Evolutionary conservation across 2,888 invertebrate species (phyloP), one percentile per base, ranked within the genome.

Genomic region (Nomada fabriciana): DNA sequence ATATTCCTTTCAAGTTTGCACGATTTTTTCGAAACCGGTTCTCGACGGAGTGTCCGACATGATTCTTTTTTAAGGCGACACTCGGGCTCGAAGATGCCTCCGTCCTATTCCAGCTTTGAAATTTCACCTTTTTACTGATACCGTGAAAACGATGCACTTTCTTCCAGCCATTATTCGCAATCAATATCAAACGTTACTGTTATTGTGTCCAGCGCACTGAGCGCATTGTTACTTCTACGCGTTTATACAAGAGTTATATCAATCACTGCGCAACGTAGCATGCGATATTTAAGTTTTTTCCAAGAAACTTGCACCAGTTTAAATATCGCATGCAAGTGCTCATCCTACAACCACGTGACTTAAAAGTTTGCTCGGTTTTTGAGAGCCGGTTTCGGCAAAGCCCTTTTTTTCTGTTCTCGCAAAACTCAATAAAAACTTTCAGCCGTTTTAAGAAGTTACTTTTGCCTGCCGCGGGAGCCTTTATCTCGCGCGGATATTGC

Each of bases 21-120:
- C 80, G 76, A 82, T 86, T 86, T 86, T 36, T 86, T 80, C 57
- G 57, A 77, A 86, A 86, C 86, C 86, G 84, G 86, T 86, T 86
- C 76, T 20, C 20, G n/a, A n/a, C 50, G 29, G 68, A 18, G 57
- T 61, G 63, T 63, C 71, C 77, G 74, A 81, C 77, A 82, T 20
- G 77, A 77, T 71, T 71, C 71, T 63, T 74, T 82, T 64, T 61
- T 47, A 47, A 53, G 82, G 59, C 77, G 82, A 82, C 77, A 74
- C 77, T 67, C 75, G 15, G 42, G 15, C 63, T 43, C 25, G 20
- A 52, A 15, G 42, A 18, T 9, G 11, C 36, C 69, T 43, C 29
- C 64, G 55, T 53, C 15, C 61, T 50, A 43, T 57, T 61, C 60
- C 60, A 52, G 61, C 61, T 55, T 20, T n/a, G 55, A 20, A n/a